Evolutionary conservation across 2,888 invertebrate species (phyloP), one percentile per base, ranked within the genome.

Genomic region (Nephrocerus scutellatus): DNA sequence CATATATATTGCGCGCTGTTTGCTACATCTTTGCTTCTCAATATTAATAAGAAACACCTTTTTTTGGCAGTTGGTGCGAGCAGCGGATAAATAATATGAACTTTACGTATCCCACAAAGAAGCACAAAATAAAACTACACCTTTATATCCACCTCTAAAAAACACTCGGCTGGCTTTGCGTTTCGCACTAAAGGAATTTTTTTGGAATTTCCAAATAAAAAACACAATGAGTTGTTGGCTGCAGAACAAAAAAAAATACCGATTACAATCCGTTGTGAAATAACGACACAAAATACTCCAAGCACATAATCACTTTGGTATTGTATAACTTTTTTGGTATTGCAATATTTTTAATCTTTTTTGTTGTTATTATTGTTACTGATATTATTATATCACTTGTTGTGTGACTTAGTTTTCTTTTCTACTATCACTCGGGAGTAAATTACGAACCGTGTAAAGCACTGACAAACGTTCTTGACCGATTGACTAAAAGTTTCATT

Each of bases 391-490:
- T 20, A 21, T 30, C 10, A 7, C 24, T 19, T 30, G 26, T 28
- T 24, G 20, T 38, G 30, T 19, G 13, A 21, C 33, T n/a, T n/a
- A n/a, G n/a, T 38, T 18, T 42, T 41, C 28, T 34, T 32, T 40
- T 37, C 19, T 46, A 24, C 24, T 34, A 18, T 39, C 39, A 48
- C 39, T 36, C 25, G 37, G 43, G 32, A 43, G 37, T 39, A 47
- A 50, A 41, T 48, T 46, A 41, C 46, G 34, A 37, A 39, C 43
- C 43, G 52, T 51, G 57, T 54, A 49, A 22, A 53, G 49, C 61
- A 57, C 50, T 40, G 56, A 47, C 55, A 57, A 65, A 60, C 51
- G 66, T 66, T 66, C 66, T 64, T 63, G 62, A 62, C 64, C 63
- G 62, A 64, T 66, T 63, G 66, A 63, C 63, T 60, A 62, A 63